Base-by-base conservation (phyloP, 2,797 vertebrate species). In the Enteromius fasciolatus region DNA sequence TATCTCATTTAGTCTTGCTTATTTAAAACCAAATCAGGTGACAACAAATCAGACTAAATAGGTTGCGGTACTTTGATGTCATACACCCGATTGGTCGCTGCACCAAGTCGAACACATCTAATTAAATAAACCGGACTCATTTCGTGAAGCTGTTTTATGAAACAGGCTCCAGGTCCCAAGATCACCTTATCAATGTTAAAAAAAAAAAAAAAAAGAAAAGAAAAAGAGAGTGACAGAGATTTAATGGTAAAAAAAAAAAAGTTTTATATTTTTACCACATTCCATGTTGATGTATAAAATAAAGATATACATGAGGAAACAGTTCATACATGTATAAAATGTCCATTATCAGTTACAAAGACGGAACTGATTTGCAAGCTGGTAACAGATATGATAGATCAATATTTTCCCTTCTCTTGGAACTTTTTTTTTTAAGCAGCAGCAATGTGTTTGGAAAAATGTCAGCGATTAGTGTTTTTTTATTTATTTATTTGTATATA, bases 401-500 rank as follows among this genome's bases (percentile, higher is more conserved):
- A 18, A 76, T 68, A 82, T 82, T 82, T 68, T 59, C 73, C 73
- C 81, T 69, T 48, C 59, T 66, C 36, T 68, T 82, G 36, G 23
- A 82, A 68, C 48, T 57, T 59, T 39, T 18, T 25, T 63, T 17
- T 54, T 33, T 79, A n/a, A 46, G 50, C 69, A 76, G 73, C 73
- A 82, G 72, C 64, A 36, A 31, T 20, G 28, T 31, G 2, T 46
- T 46, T 17, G 25, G 67, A 4, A 33, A 63, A 73, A 54, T 36
- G 20, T 50, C 41, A 63, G 68, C 73, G 41, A 61, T 73, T 20
- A 73, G 39, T 64, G 15, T 39, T 25, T 59, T 46, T 7, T 31
- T 44, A 7, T 4, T 15, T 17, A 2, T 6, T 64, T 3, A 3
- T 18, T 3, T 17, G 5, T 46, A 44, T 25, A 44, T 11, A 44